phyloP scores from a whole-genome alignment of 2,797 vertebrate genomes.

The Aratinga solstitialis region DNA sequence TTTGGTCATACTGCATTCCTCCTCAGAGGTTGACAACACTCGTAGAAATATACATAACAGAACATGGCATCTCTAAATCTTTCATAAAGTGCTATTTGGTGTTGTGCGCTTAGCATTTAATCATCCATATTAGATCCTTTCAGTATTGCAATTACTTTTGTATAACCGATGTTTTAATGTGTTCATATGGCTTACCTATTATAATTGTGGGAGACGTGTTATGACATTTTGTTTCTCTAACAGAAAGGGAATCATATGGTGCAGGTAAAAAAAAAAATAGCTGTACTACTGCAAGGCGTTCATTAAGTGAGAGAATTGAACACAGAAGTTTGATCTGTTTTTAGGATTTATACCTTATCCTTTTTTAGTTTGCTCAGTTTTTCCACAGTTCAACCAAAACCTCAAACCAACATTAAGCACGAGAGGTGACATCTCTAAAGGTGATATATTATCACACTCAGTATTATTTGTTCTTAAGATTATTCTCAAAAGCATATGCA shows the following conservation, averaged over 20 bases:
- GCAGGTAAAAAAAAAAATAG: neutral
- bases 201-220: neutral
- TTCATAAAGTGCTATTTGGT: neutral
- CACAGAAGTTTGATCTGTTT: neutral
- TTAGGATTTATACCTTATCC: neutral
- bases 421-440: neutral
- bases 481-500: neutral
- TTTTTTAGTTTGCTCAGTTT: neutral
- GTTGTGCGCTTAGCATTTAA: neutral
- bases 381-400: neutral
- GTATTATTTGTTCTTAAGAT: neutral
- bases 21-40: neutral
- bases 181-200: neutral
- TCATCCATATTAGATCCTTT: neutral
- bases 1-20: neutral
- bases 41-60: neutral
- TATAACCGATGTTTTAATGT: neutral
- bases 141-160: neutral
- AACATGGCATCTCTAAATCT: neutral
- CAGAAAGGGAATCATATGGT: neutral
- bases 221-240: neutral
- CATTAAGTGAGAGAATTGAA: neutral
- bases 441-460: neutral
- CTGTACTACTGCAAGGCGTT: neutral
- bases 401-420: neutral